Conservation (phyloP, 2,113 vertebrate species). For the Bos indicus region DNA sequence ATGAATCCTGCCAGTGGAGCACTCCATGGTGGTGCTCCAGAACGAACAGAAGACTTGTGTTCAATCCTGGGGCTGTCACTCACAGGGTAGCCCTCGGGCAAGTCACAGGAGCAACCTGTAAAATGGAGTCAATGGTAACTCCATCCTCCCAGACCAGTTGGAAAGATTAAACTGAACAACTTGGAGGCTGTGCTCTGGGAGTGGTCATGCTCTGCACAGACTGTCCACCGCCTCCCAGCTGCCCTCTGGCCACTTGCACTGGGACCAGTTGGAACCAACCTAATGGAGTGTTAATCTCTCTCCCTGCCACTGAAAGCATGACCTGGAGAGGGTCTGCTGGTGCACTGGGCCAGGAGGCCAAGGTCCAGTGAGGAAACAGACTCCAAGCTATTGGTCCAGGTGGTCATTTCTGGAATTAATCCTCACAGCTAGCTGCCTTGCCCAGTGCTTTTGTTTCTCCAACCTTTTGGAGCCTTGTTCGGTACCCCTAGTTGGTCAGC, state of each 20-base stretch:
- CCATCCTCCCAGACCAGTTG: background rate
- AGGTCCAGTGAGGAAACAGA: background rate
- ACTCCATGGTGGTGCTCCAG: accelerated
- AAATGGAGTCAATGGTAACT: background rate
- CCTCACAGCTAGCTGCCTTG: background rate
- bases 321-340: background rate
- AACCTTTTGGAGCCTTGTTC: background rate
- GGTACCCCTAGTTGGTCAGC: background rate
- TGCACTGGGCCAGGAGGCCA: background rate
- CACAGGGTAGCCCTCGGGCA: background rate
- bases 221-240: background rate
- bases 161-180: background rate
- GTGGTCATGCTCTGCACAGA: background rate
- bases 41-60: background rate
- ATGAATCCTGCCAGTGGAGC: background rate
- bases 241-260: background rate
- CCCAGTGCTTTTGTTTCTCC: background rate
- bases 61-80: background rate
- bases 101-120: background rate
- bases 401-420: background rate
- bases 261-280: background rate
- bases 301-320: background rate
- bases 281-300: background rate
- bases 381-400: background rate
- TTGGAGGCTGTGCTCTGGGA: background rate